These are phyloP conservation scores for Pollenia griseotomentosa DNA, from an alignment of 2,888 invertebrate species.

Conservation along the genomic window DNA sequence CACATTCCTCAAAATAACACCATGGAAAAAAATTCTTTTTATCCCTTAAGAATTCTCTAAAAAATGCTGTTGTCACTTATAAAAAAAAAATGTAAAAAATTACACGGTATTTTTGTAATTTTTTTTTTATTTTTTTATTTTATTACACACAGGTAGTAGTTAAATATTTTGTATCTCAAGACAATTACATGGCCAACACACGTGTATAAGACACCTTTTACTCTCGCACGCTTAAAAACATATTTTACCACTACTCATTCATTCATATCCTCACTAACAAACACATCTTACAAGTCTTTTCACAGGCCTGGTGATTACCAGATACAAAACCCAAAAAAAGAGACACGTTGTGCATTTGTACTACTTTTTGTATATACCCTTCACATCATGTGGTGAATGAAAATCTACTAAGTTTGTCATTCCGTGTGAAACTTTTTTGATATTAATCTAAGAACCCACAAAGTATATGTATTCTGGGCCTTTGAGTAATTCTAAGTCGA, in stretches of 20 bases:
- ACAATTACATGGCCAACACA: slow-evolving; percentile 53
- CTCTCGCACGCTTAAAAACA: not conserved
- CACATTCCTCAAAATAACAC: not conserved
- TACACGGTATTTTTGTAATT: not conserved
- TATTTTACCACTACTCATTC: not conserved
- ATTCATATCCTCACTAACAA: not conserved
- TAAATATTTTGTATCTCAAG: slow-evolving; percentile 26
- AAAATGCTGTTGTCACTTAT: not conserved
- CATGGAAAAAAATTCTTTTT: not conserved
- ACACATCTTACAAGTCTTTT: slow-evolving; percentile 28
- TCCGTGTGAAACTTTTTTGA: too few relatives aligned
- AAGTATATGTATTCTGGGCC: too few relatives aligned
- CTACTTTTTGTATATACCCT: too few relatives aligned
- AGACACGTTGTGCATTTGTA: not conserved
- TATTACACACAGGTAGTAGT: not conserved
- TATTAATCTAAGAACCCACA: too few relatives aligned
- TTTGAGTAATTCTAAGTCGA: too few relatives aligned
- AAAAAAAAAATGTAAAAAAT: not conserved
- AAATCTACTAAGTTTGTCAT: too few relatives aligned
- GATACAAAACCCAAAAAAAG: not conserved
- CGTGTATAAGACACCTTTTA: slow-evolving; percentile 57
- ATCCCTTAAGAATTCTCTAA: slow-evolving; percentile 21
- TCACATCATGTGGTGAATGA: too few relatives aligned
- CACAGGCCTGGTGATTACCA: not conserved
- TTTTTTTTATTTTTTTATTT: not conserved